Evolutionary conservation across 2,888 invertebrate genomes (phyloP).

Genomic region (Myopa testacea): DNA sequence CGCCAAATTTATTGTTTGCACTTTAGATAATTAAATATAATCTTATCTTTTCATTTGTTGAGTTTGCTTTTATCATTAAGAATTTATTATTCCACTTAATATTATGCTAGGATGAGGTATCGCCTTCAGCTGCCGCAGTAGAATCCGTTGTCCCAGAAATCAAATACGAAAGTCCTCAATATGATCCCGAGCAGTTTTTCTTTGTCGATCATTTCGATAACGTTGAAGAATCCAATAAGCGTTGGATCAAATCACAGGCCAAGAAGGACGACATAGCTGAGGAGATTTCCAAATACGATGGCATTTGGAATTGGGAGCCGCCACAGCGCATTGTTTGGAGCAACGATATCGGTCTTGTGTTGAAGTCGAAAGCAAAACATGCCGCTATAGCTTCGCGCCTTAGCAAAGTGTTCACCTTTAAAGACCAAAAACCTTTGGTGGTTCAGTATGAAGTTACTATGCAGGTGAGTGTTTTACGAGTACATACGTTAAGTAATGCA

Average conservation of each 20-base stretch:
- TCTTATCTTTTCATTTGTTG: too few relatives aligned
- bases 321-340: conserved; percentile 82
- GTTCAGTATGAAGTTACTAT: conserved; percentile 95
- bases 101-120: conserved; percentile 52
- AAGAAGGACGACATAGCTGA: conserved; percentile 91
- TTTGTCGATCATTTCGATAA: conserved; percentile 91
- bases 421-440: conserved; percentile 80
- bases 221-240: conserved; percentile 76
- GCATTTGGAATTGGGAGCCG: conserved; percentile 78
- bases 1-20: too few relatives aligned
- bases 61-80: too few relatives aligned
- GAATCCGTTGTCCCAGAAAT: conserved; percentile 54
- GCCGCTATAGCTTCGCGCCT: conserved; percentile 90
- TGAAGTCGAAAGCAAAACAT: conserved; percentile 96
- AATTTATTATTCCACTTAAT: background rate
- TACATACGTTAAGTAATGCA: background rate
- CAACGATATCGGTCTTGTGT: conserved; percentile 87
- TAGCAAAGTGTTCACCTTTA: conserved; percentile 83
- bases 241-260: conserved; percentile 90
- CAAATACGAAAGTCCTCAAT: conserved; percentile 78
- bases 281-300: conserved; percentile 94
- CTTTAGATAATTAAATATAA: too few relatives aligned
- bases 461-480: conserved; percentile 69
- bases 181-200: conserved; percentile 75
- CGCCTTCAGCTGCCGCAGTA: conserved; percentile 41